Percentiles rank a stretch among this genome's conserved stretches.
Conservation (phyloP, 2,113 vertebrate species). For the Cyphomyrus discorhynchus region DNA sequence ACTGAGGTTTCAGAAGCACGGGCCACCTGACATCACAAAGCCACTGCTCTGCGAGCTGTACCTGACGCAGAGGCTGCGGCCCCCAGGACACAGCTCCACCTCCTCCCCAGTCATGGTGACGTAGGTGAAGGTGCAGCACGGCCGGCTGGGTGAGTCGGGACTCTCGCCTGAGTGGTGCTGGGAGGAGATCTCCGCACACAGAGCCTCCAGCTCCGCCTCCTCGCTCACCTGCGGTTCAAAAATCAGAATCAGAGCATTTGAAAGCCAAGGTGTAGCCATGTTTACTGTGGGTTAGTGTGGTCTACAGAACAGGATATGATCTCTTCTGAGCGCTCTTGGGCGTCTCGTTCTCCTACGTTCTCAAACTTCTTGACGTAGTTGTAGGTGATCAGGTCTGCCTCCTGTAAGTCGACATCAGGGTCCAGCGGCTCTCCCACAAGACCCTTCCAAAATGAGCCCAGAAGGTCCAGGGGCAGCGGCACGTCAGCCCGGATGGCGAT, state of each 20-base stretch:
- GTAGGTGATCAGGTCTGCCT: slow-evolving; percentile 89
- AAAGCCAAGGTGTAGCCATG: neutral
- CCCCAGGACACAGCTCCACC: slow-evolving; percentile 84
- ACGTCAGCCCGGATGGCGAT: slow-evolving; percentile 90
- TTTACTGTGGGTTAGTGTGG: neutral
- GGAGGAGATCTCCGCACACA: slow-evolving; percentile 88
- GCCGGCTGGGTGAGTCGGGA: slow-evolving; percentile 82
- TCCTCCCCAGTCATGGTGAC: slow-evolving; percentile 86
- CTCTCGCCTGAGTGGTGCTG: slow-evolving; percentile 84
- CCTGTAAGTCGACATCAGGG: slow-evolving; percentile 80
- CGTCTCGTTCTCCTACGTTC: slow-evolving; percentile 58
- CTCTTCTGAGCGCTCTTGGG: neutral
- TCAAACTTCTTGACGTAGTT: slow-evolving; percentile 93
- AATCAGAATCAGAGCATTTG: neutral
- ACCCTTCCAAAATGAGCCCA: slow-evolving; percentile 93
- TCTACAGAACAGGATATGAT: neutral
- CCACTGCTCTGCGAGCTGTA: slow-evolving; percentile 35
- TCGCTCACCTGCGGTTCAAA: slow-evolving; percentile 68
- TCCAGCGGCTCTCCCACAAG: slow-evolving; percentile 81
- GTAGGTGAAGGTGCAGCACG: slow-evolving; percentile 91
- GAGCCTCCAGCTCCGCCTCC: slow-evolving; percentile 79
- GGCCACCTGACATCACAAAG: neutral
- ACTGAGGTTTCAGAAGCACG: neutral
- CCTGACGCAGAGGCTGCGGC: slow-evolving; percentile 78
- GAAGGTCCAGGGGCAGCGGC: slow-evolving; percentile 86